Evolutionary conservation across 2,888 invertebrate genomes (phyloP).

Genomic region (Blera fallax): DNA sequence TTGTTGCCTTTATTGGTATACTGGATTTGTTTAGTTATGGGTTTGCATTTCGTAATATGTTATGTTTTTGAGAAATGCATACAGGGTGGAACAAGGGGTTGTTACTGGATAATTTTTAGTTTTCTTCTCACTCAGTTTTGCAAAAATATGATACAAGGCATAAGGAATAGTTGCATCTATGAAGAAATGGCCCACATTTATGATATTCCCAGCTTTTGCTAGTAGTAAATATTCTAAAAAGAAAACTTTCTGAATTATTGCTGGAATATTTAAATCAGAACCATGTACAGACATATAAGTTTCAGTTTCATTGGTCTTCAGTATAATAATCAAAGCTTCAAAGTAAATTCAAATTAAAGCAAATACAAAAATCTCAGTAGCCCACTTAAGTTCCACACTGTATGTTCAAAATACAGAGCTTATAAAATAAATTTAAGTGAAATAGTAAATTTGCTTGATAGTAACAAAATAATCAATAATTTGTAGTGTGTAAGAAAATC

Average conservation of each 20-base stretch:
- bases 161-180: background rate
- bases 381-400: background rate
- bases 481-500: background rate
- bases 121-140: background rate
- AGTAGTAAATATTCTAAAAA: too few relatives aligned
- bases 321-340: too few relatives aligned
- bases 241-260: too few relatives aligned
- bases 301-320: too few relatives aligned
- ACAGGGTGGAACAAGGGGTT: constrained; percentile 1
- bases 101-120: background rate
- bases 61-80: background rate
- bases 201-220: too few relatives aligned
- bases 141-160: background rate
- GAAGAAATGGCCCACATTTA: background rate
- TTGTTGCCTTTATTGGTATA: background rate
- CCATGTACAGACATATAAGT: too few relatives aligned
- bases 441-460: background rate
- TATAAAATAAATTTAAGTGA: background rate
- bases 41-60: background rate
- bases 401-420: background rate
- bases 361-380: background rate
- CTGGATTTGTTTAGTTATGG: background rate
- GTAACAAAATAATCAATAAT: background rate
- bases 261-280: too few relatives aligned
- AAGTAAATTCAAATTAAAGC: too few relatives aligned